These are phyloP conservation scores for Serrognathus titanus DNA, from an alignment of 2,888 invertebrate species.

Conservation along the genomic window DNA sequence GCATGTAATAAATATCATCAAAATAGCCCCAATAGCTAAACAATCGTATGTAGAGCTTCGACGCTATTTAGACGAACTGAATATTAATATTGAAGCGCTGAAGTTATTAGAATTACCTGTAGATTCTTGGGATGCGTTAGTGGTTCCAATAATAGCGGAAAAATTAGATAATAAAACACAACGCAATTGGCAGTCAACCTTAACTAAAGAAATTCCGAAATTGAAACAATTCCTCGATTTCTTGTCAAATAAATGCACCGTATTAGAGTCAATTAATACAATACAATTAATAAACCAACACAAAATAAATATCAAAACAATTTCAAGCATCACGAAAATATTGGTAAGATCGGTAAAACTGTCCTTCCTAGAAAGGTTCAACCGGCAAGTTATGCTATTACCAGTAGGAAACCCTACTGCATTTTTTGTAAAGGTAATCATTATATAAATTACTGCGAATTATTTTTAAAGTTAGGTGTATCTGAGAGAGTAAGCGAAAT, in stretches of 20 bases:
- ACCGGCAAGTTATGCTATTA: neutral
- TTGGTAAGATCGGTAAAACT: too few relatives aligned
- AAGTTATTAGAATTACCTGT: neutral
- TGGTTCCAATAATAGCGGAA: neutral
- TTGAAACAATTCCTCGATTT: neutral
- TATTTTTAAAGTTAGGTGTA: constrained; percentile 1
- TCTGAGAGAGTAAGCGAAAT: constrained; percentile 1
- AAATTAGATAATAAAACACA: constrained; percentile 1
- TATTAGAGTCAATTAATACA: neutral
- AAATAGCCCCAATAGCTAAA: constrained; percentile 1
- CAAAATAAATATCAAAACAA: too few relatives aligned
- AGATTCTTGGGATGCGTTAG: constrained; percentile 3
- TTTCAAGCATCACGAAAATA: too few relatives aligned
- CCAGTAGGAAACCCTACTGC: neutral
- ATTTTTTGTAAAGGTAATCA: neutral
- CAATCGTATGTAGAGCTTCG: constrained; percentile 5
- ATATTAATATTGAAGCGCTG: constrained; percentile 5
- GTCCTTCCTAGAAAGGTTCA: too few relatives aligned
- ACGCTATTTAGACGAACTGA: constrained; percentile 5
- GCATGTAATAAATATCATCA: constrained; percentile 9
- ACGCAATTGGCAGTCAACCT: neutral
- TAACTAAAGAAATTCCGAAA: neutral
- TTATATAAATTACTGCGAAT: neutral
- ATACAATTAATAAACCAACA: neutral
- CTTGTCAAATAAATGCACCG: constrained; percentile 1